A percentile compares a stretch with the other conserved stretches of the same genome.
phyloP scores from a whole-genome alignment of 2,888 invertebrate species.

The Bhutanitis thaidina region DNA sequence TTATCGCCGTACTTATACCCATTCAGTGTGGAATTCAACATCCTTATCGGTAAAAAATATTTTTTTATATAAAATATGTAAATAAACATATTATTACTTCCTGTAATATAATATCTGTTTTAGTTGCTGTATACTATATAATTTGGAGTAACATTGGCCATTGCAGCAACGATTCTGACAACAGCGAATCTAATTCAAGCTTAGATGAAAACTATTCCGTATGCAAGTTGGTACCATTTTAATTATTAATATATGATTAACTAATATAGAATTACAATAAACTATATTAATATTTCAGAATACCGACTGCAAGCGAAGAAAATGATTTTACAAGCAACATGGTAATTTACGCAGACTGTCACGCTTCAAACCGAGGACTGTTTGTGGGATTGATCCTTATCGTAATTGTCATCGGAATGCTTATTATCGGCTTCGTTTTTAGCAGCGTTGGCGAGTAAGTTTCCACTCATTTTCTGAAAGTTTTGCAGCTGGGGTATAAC shows the following conservation, averaged over 20 bases:
- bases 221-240: slow-evolving; percentile 50
- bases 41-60: slow-evolving; percentile 81
- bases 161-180: slow-evolving; percentile 66
- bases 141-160: slow-evolving; percentile 87
- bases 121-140: slow-evolving; percentile 85
- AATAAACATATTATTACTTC: too few species aligned
- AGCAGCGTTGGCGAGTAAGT: slow-evolving; percentile 75
- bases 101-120: slow-evolving; percentile 34
- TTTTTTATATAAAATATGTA: too few species aligned
- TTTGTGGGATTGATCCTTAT: slow-evolving; percentile 84
- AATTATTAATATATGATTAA: too few species aligned
- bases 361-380: slow-evolving; percentile 87
- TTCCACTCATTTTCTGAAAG: too few species aligned
- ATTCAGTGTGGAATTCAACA: slow-evolving; percentile 89
- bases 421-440: slow-evolving; percentile 70
- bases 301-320: slow-evolving; percentile 67
- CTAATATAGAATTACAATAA: background rate
- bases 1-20: slow-evolving; percentile 89
- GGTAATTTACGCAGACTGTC: slow-evolving; percentile 86
- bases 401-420: slow-evolving; percentile 66
- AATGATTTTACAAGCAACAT: slow-evolving; percentile 78
- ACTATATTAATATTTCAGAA: slow-evolving; percentile 36
- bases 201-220: slow-evolving; percentile 50
- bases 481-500: too few species aligned
- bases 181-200: slow-evolving; percentile 45